Evolutionary conservation across 2,797 vertebrate species (phyloP).

Genomic region (Clamator glandarius): DNA sequence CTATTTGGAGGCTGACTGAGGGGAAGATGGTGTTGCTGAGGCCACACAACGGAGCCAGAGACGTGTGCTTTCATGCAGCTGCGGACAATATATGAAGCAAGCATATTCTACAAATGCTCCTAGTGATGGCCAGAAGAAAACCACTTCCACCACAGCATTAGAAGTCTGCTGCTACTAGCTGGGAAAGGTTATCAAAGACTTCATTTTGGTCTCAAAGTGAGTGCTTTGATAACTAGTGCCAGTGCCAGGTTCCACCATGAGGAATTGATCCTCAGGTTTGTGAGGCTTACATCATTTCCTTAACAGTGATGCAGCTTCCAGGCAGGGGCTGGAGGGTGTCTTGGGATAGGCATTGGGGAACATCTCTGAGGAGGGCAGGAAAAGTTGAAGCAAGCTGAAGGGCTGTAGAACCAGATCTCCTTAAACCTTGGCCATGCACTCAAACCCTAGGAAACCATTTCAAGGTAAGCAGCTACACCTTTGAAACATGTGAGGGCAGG

Average conservation of each 20-base stretch:
- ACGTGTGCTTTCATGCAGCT: not conserved
- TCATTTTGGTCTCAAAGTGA: not conserved
- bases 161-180: not conserved
- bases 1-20: not conserved
- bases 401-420: not conserved
- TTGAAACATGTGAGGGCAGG: not conserved
- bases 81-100: accelerated
- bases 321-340: not conserved
- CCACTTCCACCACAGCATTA: not conserved
- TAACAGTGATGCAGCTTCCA: not conserved
- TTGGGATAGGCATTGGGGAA: not conserved
- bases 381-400: not conserved
- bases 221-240: not conserved
- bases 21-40: not conserved
- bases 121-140: not conserved
- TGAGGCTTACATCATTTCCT: not conserved
- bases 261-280: not conserved
- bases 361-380: not conserved
- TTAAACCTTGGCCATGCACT: not conserved
- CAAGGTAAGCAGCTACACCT: not conserved
- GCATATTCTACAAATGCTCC: not conserved
- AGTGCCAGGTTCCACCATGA: not conserved
- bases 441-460: not conserved
- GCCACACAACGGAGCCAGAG: not conserved
- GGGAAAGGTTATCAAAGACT: not conserved